Conservation (phyloP, 92 coral and sea anemone species). For the Pocillopora meandrina region DNA sequence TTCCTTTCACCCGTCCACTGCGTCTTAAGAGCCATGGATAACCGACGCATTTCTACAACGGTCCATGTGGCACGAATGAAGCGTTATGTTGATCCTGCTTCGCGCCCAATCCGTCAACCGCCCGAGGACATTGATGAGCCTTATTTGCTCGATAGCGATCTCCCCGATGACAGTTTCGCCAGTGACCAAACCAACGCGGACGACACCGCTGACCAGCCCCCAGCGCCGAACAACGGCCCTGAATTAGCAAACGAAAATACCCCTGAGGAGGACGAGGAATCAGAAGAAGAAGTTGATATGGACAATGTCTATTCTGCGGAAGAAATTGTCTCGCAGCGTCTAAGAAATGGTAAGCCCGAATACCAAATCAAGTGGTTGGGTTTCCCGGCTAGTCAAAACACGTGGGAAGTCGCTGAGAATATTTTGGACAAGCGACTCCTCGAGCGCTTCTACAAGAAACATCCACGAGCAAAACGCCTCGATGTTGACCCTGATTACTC, state of each 20-base stretch:
- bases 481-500: background rate
- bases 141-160: slow-evolving; percentile 14
- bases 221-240: too few species aligned
- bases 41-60: background rate
- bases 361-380: slow-evolving; percentile 2
- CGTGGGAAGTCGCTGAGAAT: background rate
- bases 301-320: background rate
- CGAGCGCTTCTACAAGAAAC: background rate
- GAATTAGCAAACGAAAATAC: too few species aligned
- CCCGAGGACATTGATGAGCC: background rate
- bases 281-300: too few species aligned
- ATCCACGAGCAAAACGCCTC: background rate
- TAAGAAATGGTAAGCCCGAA: background rate
- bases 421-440: background rate
- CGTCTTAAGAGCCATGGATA: background rate
- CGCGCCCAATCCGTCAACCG: slow-evolving; percentile 26
- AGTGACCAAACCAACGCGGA: too few species aligned
- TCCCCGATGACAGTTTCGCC: slow-evolving; percentile 26
- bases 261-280: too few species aligned
- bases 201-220: too few species aligned
- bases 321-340: background rate
- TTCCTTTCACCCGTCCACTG: slow-evolving; percentile 1
- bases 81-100: slow-evolving; percentile 15
- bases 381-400: background rate
- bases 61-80: background rate